Percentiles rank a stretch among this genome's conserved stretches.
phyloP scores from a whole-genome alignment of 2,888 invertebrate species.

The Cosmia pyralina region DNA sequence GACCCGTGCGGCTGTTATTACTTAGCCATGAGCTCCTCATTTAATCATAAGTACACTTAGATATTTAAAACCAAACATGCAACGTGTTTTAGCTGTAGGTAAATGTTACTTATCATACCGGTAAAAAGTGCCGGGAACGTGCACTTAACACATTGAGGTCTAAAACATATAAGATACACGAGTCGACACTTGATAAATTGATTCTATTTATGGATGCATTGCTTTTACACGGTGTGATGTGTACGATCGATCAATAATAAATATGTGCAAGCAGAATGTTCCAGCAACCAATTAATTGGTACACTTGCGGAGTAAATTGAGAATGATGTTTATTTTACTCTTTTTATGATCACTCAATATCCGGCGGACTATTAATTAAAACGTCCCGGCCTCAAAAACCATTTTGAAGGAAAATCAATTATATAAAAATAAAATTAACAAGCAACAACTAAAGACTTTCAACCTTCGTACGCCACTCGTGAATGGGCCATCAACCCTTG shows the following conservation, averaged over 20 bases:
- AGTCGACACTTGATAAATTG: conserved; percentile 62
- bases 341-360: conserved; percentile 45
- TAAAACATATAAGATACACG: conserved; percentile 54
- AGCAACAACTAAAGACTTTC: conserved; percentile 66
- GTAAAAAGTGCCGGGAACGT: conserved; percentile 35
- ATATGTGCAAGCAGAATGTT: conserved; percentile 59
- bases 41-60: conserved; percentile 5
- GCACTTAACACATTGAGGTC: conserved; percentile 54
- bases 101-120: conserved; percentile 23
- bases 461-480: conserved; percentile 67
- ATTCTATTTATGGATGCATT: conserved; percentile 61
- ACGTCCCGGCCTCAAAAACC: conserved; percentile 43
- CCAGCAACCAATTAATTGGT: conserved; percentile 57
- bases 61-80: conserved; percentile 9
- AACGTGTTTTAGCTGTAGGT: conserved; percentile 1
- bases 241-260: conserved; percentile 61
- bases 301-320: conserved; percentile 57
- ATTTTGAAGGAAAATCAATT: conserved; percentile 53
- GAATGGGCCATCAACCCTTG: conserved; percentile 76
- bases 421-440: conserved; percentile 60
- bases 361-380: conserved; percentile 44
- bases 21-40: too few relatives aligned
- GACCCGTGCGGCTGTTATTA: too few relatives aligned
- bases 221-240: conserved; percentile 53
- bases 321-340: conserved; percentile 52